Conservation (phyloP, 2,113 vertebrate species). For the Pygathrix nemaeus region DNA sequence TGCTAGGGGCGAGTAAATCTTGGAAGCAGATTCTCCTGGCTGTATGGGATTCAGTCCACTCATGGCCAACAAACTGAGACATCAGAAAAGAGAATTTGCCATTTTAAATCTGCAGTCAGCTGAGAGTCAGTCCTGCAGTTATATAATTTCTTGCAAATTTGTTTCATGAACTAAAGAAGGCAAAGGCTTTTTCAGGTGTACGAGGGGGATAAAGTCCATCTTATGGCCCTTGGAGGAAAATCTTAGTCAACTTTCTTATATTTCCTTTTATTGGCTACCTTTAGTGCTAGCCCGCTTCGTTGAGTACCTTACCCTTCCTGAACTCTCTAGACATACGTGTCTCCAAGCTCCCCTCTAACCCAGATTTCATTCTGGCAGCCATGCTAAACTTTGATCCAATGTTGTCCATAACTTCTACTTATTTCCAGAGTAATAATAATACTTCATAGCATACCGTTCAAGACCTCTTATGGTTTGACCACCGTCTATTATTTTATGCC, state of each 20-base stretch:
- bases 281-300: not conserved
- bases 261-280: not conserved
- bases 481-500: not conserved
- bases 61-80: not conserved
- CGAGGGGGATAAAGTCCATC: not conserved
- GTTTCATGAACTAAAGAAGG: not conserved
- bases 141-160: not conserved
- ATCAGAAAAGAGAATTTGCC: not conserved
- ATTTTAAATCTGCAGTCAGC: not conserved
- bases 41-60: not conserved
- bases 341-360: not conserved
- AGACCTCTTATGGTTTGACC: not conserved
- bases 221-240: not conserved
- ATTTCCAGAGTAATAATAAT: not conserved
- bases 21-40: not conserved
- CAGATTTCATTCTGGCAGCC: too few species aligned
- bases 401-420: not conserved
- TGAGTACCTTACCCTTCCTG: not conserved
- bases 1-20: not conserved
- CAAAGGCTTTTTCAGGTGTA: fast-evolving
- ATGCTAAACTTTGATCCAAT: not conserved
- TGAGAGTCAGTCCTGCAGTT: not conserved
- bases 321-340: not conserved
- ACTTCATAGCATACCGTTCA: not conserved
- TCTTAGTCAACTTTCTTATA: fast-evolving